Evolutionary conservation across 2,113 vertebrate genomes (phyloP).

Genomic region (Sciurus niger): DNA sequence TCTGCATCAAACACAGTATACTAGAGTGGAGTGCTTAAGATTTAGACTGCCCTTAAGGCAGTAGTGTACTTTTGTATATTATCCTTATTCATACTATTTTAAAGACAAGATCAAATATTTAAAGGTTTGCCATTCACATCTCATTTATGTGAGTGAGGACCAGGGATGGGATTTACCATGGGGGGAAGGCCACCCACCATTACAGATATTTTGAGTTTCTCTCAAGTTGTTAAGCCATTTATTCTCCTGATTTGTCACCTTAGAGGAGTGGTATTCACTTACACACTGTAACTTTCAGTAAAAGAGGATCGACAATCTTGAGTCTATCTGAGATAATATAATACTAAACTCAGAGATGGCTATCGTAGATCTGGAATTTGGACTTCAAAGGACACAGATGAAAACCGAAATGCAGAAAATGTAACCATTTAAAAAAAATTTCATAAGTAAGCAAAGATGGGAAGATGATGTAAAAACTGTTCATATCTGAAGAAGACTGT

Average conservation of each 20-base stretch:
- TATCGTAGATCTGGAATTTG: not conserved
- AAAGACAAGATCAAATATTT: conserved; percentile 43
- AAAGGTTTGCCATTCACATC: conserved; percentile 31
- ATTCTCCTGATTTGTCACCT: not conserved
- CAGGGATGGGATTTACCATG: not conserved
- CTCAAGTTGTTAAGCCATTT: conserved; percentile 16
- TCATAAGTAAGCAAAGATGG: conserved; percentile 1
- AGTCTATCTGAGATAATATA: conserved; percentile 3
- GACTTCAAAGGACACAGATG: conserved; percentile 59
- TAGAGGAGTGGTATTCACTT: not conserved
- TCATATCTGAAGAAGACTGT: not conserved
- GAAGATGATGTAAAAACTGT: not conserved
- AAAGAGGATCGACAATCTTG: not conserved
- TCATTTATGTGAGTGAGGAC: not conserved
- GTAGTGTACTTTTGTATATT: not conserved
- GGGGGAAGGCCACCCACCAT: not conserved
- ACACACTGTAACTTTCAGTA: not conserved
- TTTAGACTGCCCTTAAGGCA: not conserved
- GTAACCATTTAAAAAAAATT: not conserved
- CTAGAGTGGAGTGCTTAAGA: not conserved
- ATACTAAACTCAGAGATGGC: not conserved
- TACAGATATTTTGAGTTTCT: not conserved
- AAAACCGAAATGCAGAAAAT: conserved; percentile 38
- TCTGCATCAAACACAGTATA: not conserved
- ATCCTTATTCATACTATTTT: not conserved